Evolutionary conservation across 2,797 vertebrate genomes (phyloP), one percentile per base, ranked within the genome.

Genomic region (Mycteria americana): DNA sequence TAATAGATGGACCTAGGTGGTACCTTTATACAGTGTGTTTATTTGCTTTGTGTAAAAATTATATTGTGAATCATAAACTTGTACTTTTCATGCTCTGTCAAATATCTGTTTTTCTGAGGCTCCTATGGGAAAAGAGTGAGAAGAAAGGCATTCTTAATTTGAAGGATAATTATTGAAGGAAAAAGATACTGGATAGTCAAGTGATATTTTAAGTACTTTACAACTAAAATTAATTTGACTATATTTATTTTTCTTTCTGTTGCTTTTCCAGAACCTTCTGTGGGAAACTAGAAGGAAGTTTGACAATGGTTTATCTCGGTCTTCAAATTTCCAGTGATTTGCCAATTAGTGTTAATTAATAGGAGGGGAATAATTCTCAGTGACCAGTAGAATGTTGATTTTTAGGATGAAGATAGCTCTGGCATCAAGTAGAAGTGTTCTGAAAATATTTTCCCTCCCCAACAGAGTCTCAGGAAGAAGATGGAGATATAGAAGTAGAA

Each of bases 401-500:
- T 91, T 88, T 60, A 69, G 63, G 28, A 13, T 73, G 23, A 67
- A 65, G 30, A 8, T 74, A 72, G 28, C 18, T 83, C 22, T 93
- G 13, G 12, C 27, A 30, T 94, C 62, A 43, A 79, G 18, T 74
- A 39, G 16, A 72, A 75, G 9, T 51, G 7, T 85, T 95, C 45
- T 95, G 64, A 91, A 65, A 78, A 54, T 73, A 15, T 37, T 86
- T 85, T 54, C 3, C 6, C 0, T 6, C 18, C 35, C 21, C 57
- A 89, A 81, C 97, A 99, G 99, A 99, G 96, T 99, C 99, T 97
- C 99, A 99, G 69, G 99, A 99, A 57, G 99, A 98, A 51, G 98
- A 99, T 90, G 98, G 98, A 75, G 99, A 99, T 56, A 99, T 99
- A 95, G 99, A 99, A 98, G 99, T 96, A 48, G 99, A 99, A 95